Base-by-base conservation (phyloP, 2,888 invertebrate genomes). In the Ornithoptera alexandrae region DNA sequence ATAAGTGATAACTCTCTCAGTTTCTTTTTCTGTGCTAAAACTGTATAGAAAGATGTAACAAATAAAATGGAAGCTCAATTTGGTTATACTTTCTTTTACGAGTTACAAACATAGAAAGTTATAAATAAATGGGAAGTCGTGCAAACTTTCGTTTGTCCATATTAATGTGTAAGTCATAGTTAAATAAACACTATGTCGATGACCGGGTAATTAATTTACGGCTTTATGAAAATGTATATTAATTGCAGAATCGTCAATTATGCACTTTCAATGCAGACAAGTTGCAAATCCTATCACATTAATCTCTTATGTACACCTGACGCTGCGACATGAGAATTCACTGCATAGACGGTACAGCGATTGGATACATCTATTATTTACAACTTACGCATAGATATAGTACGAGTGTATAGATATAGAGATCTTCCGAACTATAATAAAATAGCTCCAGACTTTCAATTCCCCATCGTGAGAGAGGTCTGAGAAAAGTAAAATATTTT, bases 261-360 rank as follows among this genome's bases (percentile, higher is more conserved):
- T 57, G 58, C 65, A 66, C 61, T 61, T 62, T 58, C 62, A 65
- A 66, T 70, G 58, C 66, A 65, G 57, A 30, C 62, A 50, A 66
- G 65, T 57, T 57, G 50, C 62, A 62, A 59, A 70, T 70, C 69
- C 69, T 70, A 66, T 66, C 66, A 62, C 66, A 69, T 70, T 70
- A 70, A 70, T 70, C 62, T 62, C 66, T 62, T 66, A 65, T 66
- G 65, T 62, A 70, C 69, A 69, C 66, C 66, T 70, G 69, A 50
- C 46, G 62, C 69, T 59, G 58, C 58, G 53, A 66, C 62, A 65
- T 42, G 57, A 62, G 20, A 50, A 20, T 59, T 66, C 62, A 17
- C 63, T 60, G 20, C 53, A 65, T 56, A 50, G 57, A 22, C n/a
- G 46, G 46, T 18, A 62, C 30, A 36, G 56, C 61, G 39, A 50